Evolutionary conservation across 2,888 invertebrate species (phyloP), one percentile per base, ranked within the genome.

Genomic region (Apodemia zela): DNA sequence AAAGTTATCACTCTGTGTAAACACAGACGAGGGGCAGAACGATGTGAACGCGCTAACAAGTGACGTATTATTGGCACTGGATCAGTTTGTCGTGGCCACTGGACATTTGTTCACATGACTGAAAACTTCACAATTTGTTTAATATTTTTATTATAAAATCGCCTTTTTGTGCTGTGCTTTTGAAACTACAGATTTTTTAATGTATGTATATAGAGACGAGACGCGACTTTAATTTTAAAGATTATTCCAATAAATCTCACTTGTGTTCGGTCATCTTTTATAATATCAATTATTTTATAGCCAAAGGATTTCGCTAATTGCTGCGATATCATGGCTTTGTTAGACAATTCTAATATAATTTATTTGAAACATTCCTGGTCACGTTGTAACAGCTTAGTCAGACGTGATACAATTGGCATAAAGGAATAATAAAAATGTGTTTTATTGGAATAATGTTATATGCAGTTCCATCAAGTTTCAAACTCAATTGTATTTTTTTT

Each of bases 101-200:
- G 75, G 72, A 77, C 74, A 76, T 73, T 76, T 78, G 72, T 82
- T 82, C 89, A 86, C 89, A 87, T 88, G 87, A 87, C 80, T 79
- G 79, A 78, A 84, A 81, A 79, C 75, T 78, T 78, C 76, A 72
- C 79, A 65, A 66, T 75, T 76, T 75, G 72, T 72, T 71, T 71
- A 76, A 84, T 89, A 90, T 89, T 88, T 87, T 84, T 84, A 84
- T 75, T 73, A 80, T 76, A 75, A 75, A 73, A 76, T 78, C 21
- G 13, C 10, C 11, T 54, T 51, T 54, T 54, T n/a, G 45, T 47
- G 25, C 29, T 57, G 57, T 57, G 57, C 25, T 54, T 5, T 54
- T 10, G 21, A 51, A 15, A 21, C 6, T 45, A n/a, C 6, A n/a
- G 0, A 3, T 17, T 17, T 17, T 17, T 8, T 17, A 17, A 17